phyloP scores from a whole-genome alignment of 2,797 vertebrate genomes.

The Antennarius maculatus region DNA sequence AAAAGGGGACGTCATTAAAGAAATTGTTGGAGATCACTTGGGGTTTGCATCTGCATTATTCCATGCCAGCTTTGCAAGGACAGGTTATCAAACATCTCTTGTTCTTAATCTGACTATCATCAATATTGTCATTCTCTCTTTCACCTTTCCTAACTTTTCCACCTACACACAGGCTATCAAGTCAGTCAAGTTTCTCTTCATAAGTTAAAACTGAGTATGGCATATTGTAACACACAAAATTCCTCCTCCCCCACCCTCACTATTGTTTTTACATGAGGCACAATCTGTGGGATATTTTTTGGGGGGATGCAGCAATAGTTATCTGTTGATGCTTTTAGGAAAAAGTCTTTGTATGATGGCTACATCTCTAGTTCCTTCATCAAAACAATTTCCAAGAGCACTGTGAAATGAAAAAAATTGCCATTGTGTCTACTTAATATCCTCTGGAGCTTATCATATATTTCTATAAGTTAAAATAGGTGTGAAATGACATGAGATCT shows the following conservation, averaged over 20 bases:
- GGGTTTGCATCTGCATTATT: constrained; percentile 30
- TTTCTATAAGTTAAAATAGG: constrained; percentile 39
- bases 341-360: constrained; percentile 48
- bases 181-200: neutral
- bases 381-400: constrained; percentile 23
- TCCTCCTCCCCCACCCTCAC: constrained; percentile 5
- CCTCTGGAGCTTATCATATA: constrained; percentile 16
- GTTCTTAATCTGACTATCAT: neutral
- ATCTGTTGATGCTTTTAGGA: constrained; percentile 33
- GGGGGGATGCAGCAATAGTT: constrained; percentile 46
- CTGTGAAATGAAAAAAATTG: constrained; percentile 28
- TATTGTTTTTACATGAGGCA: constrained; percentile 36
- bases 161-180: constrained; percentile 27
- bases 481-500: constrained; percentile 59
- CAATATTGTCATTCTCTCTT: constrained; percentile 1
- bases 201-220: constrained; percentile 44
- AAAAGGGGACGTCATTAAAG: constrained; percentile 19
- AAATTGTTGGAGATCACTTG: constrained; percentile 19
- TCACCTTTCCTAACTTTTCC: constrained; percentile 36
- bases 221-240: constrained; percentile 40
- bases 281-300: constrained; percentile 56
- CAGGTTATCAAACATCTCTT: constrained; percentile 12
- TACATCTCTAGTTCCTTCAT: constrained; percentile 60
- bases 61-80: constrained; percentile 4
- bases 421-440: constrained; percentile 39